Conservation (phyloP, 2,888 invertebrate genomes). For the Lasiommata megera region DNA sequence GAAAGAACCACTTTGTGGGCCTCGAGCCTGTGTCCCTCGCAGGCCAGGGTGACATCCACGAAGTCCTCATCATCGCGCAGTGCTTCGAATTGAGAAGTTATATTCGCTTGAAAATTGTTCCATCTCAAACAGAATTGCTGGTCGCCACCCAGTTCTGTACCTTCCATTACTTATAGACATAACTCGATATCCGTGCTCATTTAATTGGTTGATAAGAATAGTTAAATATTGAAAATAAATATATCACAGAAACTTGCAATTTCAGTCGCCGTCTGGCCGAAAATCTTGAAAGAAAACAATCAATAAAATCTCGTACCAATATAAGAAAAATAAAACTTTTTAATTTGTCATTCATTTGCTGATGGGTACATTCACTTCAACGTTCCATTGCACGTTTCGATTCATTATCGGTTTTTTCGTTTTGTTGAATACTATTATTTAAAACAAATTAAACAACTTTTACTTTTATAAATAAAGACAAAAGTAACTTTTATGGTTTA, state of each 20-base stretch:
- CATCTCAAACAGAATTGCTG: slow-evolving; percentile 95
- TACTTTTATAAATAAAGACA: too few species aligned
- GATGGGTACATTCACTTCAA: slow-evolving; percentile 80
- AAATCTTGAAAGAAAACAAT: slow-evolving; percentile 82
- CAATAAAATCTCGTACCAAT: slow-evolving; percentile 83
- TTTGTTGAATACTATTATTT: not conserved
- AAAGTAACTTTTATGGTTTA: too few species aligned
- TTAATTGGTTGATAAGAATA: slow-evolving; percentile 81
- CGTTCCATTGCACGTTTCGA: slow-evolving; percentile 63
- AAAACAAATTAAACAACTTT: too few species aligned
- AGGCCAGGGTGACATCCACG: slow-evolving; percentile 93
- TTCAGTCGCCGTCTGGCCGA: slow-evolving; percentile 82
- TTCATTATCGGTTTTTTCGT: slow-evolving; percentile 47
- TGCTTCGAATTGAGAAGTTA: slow-evolving; percentile 92
- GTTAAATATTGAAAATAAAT: slow-evolving; percentile 80
- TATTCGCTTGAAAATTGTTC: slow-evolving; percentile 94
- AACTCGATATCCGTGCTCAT: slow-evolving; percentile 82
- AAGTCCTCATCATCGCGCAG: slow-evolving; percentile 92
- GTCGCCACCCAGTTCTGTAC: slow-evolving; percentile 84
- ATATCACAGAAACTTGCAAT: slow-evolving; percentile 82
- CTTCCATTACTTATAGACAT: slow-evolving; percentile 83
- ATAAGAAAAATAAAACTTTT: slow-evolving; percentile 82
- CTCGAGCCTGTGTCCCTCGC: slow-evolving; percentile 90
- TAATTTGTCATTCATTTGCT: slow-evolving; percentile 78
- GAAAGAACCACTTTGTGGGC: slow-evolving; percentile 93